Percentiles rank a stretch among this genome's conserved stretches.
These are phyloP conservation scores for Drosophila engyochracea DNA, from an alignment of 2,888 invertebrate species.

Conservation along the genomic window DNA sequence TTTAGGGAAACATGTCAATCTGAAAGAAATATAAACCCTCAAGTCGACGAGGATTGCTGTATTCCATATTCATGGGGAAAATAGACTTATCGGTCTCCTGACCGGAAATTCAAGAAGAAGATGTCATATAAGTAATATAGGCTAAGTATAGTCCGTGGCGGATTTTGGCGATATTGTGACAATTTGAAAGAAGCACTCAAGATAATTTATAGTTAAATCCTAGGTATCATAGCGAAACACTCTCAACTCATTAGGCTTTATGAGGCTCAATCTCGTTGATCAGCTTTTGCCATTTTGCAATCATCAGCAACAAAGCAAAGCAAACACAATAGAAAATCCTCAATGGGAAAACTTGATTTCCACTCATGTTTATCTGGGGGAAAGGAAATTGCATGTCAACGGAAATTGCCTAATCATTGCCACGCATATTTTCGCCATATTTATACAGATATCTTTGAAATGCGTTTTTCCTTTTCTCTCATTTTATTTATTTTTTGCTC, in stretches of 20 bases:
- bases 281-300: slow-evolving; percentile 27
- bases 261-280: slow-evolving; percentile 24
- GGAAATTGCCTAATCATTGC: slow-evolving; percentile 79
- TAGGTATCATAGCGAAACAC: neutral
- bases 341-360: slow-evolving; percentile 65
- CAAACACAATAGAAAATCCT: slow-evolving; percentile 23
- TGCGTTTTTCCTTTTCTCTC: slow-evolving; percentile 27
- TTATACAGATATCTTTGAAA: slow-evolving; percentile 56
- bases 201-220: no score
- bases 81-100: no score
- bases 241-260: slow-evolving; percentile 36
- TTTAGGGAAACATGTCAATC: no score
- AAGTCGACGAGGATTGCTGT: no score
- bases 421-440: slow-evolving; percentile 49
- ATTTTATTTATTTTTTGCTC: neutral
- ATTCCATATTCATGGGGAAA: no score
- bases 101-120: neutral
- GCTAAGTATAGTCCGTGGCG: neutral
- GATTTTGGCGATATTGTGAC: no score
- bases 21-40: no score
- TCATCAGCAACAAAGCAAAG: slow-evolving; percentile 3
- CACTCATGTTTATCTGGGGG: slow-evolving; percentile 12
- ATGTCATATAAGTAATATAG: neutral
- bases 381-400: slow-evolving; percentile 56
- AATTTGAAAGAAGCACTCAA: no score